Conservation (phyloP, 2,113 vertebrate species). For the Phyllopteryx taeniolatus region DNA sequence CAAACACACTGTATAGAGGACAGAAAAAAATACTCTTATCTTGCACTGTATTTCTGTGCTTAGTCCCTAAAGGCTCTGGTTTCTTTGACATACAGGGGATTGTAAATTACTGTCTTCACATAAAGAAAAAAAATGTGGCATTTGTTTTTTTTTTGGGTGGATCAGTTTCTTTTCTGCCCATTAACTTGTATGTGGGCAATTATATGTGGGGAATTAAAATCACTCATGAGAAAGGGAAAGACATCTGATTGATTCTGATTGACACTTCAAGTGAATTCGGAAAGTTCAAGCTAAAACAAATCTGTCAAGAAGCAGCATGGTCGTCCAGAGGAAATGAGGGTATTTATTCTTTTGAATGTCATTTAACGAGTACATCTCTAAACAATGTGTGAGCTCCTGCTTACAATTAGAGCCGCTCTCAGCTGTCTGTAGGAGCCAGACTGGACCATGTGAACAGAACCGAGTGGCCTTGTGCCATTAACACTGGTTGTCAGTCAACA, state of each 20-base stretch:
- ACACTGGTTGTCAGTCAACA: slow-evolving; percentile 49
- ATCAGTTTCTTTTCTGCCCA: slow-evolving; percentile 33
- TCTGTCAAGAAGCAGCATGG: slow-evolving; percentile 32
- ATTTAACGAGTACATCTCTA: neutral
- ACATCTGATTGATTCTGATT: slow-evolving; percentile 36
- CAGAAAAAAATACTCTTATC: slow-evolving; percentile 47
- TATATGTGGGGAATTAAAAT: slow-evolving; percentile 24
- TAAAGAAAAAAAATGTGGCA: slow-evolving; percentile 18
- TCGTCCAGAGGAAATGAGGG: slow-evolving; percentile 10
- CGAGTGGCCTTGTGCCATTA: slow-evolving; percentile 54
- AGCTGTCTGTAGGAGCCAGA: slow-evolving; percentile 28
- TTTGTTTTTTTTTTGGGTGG: slow-evolving; percentile 28
- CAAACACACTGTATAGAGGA: slow-evolving; percentile 54
- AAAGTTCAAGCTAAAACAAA: slow-evolving; percentile 32
- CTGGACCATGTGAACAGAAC: slow-evolving; percentile 46
- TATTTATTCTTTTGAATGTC: neutral
- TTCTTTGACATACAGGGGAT: slow-evolving; percentile 40
- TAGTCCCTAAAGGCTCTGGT: slow-evolving; percentile 48
- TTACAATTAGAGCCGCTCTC: slow-evolving; percentile 19
- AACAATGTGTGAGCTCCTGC: slow-evolving; percentile 3
- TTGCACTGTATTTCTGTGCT: slow-evolving; percentile 43
- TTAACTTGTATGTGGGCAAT: slow-evolving; percentile 12
- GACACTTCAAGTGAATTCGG: slow-evolving; percentile 31
- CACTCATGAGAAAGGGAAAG: slow-evolving; percentile 22
- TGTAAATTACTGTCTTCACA: slow-evolving; percentile 42